Conservation (phyloP, 2,888 invertebrate species). For the Catocala sponsa region DNA sequence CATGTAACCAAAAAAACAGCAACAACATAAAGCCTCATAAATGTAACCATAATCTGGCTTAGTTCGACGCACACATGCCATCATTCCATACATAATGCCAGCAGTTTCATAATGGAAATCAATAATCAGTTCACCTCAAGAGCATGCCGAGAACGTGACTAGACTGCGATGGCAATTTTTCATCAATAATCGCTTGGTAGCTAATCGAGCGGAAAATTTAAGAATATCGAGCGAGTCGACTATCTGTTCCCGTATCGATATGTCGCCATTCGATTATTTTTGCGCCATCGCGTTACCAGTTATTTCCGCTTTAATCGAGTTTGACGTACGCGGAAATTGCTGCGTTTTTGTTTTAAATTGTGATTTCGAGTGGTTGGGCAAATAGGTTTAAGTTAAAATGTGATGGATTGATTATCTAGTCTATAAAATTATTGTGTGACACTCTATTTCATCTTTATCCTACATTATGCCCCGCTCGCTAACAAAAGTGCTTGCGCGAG, state of each 20-base stretch:
- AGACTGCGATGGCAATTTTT: constrained; percentile 66
- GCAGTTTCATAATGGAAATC: constrained; percentile 55
- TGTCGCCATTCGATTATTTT: constrained; percentile 41
- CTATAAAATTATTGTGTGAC: no score
- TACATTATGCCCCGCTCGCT: no score
- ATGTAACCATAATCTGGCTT: not conserved
- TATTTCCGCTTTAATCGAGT: constrained; percentile 36
- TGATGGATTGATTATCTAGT: not conserved
- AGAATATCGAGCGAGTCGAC: constrained; percentile 55
- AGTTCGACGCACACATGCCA: not conserved
- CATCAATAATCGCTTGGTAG: constrained; percentile 60
- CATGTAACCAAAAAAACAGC: not conserved
- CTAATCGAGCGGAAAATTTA: constrained; percentile 74
- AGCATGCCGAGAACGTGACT: constrained; percentile 62
- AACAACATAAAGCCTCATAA: not conserved
- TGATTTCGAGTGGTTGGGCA: constrained; percentile 17
- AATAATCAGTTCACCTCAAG: constrained; percentile 61
- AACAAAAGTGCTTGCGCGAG: no score
- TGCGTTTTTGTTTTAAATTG: constrained; percentile 33
- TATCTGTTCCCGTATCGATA: constrained; percentile 37
- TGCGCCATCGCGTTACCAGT: constrained; percentile 32
- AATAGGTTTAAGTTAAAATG: not conserved
- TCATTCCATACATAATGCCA: constrained; percentile 22
- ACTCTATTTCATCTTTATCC: no score
- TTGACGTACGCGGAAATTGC: constrained; percentile 36